Base-by-base conservation (phyloP, 53 echinoderm and acorn worm genomes). In the Astropecten irregularis region DNA sequence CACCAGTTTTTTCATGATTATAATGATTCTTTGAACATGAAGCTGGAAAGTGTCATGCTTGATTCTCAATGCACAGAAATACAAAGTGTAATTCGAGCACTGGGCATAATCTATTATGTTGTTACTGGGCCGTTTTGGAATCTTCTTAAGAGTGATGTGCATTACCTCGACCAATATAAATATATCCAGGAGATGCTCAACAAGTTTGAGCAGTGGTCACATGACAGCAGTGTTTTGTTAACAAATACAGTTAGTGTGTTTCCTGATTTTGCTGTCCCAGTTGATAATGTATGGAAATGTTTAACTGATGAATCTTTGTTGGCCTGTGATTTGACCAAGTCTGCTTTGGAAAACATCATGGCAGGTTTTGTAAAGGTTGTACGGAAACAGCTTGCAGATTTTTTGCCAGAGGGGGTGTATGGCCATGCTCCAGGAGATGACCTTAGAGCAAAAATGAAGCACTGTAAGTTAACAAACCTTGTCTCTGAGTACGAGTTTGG, bases 401-500 rank as follows among this genome's bases (percentile, higher is more conserved):
- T 86, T 49, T 33, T 86, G 27, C 54, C 53, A 49, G 86, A 53
- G 14, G 89, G 89, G 20, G 38, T 50, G 47, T 88, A 64, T 68
- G 68, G 83, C 15, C 20, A 49, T 30, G 83, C 62, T 14, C 54
- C 83, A 40, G 71, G 54, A 4, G 53, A 47, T 35, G 83, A 83
- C 16, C 33, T 83, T 14, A 26, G 67, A 46, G 25, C 25, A 23
- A 39, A 70, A 31, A 88, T 88, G 83, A 66, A 61, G 30, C 81
- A 64, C 32, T 82, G 88, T 44, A 88, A 88, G 32, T 53, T 82
- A 1, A 88, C 88, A 1, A 72, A 88, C 38, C 73, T 82, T 37
- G 83, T 82, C 0, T 82, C 88, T 1, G 88, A 82, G 13, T 82
- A 71, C 40, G 83, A 83, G 47, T 88, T 73, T 72, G 82, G 88